These are phyloP conservation scores for Heliconius cydno DNA, from an alignment of 2,888 invertebrate species.

Conservation along the genomic window DNA sequence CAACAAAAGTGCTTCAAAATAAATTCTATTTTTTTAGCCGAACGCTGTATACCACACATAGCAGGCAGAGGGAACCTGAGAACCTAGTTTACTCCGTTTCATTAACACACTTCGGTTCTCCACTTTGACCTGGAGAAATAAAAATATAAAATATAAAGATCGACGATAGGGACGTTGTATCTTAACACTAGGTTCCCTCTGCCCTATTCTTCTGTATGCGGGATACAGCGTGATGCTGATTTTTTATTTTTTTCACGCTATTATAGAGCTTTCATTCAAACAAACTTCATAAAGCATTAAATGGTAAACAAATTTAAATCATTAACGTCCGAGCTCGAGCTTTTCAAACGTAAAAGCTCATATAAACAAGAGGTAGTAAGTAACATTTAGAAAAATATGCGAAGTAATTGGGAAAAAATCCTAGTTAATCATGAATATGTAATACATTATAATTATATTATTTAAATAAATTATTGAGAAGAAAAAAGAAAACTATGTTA, in stretches of 20 bases:
- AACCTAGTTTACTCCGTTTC: no score
- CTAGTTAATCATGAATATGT: no score
- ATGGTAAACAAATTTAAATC: slow-evolving; percentile 7
- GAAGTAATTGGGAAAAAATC: background rate
- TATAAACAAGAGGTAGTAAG: background rate
- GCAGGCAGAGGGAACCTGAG: no score
- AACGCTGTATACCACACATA: no score
- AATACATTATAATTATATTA: background rate
- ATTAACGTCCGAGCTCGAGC: slow-evolving; percentile 6
- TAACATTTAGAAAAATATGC: slow-evolving; percentile 9
- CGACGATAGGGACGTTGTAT: no score
- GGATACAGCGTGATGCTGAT: no score
- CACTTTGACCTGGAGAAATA: no score
- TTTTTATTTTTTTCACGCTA: background rate
- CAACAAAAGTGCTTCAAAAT: background rate
- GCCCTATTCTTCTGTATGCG: no score
- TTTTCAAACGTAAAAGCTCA: slow-evolving; percentile 10
- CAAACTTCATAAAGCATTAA: background rate
- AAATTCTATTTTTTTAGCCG: background rate
- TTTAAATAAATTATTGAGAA: background rate
- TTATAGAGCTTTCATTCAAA: background rate
- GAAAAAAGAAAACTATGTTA: no score
- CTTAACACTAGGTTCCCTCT: no score
- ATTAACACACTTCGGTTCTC: no score
- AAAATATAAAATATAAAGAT: no score